Evolutionary conservation across 2,888 invertebrate species (phyloP).

Genomic region (Aelia acuminata): DNA sequence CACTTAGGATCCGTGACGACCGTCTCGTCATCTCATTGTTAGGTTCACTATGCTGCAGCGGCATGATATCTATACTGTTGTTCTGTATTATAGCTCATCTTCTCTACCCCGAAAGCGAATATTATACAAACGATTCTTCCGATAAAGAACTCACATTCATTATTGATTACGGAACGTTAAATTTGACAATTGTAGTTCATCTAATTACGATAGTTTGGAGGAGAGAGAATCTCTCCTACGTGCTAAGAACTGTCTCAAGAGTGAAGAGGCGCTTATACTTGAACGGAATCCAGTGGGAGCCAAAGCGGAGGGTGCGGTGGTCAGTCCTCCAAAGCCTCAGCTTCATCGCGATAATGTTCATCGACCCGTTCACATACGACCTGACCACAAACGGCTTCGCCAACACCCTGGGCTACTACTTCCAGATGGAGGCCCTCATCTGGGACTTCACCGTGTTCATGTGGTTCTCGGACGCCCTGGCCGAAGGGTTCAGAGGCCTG

Average conservation of each 20-base stretch:
- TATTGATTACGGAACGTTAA: conserved; percentile 16
- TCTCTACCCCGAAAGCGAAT: neutral
- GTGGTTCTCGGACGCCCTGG: conserved; percentile 18
- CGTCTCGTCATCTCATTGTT: neutral
- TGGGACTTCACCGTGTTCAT: conserved; percentile 24
- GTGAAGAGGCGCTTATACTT: neutral
- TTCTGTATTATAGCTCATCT: neutral
- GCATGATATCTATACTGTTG: neutral
- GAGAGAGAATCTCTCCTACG: neutral
- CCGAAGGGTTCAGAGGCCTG: conserved; percentile 18
- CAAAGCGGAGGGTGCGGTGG: neutral
- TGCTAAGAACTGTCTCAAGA: neutral
- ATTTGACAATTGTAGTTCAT: neutral
- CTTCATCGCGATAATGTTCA: neutral
- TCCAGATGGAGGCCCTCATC: neutral
- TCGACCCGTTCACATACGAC: neutral
- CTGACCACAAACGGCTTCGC: neutral
- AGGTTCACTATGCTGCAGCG: neutral
- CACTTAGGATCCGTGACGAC: neutral
- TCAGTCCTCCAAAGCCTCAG: neutral
- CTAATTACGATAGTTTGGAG: neutral
- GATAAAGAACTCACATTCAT: neutral
- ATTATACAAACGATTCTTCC: neutral
- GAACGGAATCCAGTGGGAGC: neutral
- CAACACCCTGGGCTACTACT: neutral